phyloP scores from a whole-genome alignment of 2,797 vertebrate genomes.

The Perodicticus potto region DNA sequence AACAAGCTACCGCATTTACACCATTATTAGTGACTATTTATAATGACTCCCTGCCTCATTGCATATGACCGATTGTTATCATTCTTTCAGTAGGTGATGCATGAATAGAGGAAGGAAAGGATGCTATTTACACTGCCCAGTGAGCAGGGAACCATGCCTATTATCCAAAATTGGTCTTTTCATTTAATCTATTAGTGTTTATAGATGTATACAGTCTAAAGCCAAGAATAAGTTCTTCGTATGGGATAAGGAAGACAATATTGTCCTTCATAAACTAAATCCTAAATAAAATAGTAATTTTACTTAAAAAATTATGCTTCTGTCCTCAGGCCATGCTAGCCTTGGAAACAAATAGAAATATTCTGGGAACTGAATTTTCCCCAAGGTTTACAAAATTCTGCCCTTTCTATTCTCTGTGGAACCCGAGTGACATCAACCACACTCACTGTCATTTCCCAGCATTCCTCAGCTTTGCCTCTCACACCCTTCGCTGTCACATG shows the following conservation, averaged over 20 bases:
- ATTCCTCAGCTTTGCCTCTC: not conserved
- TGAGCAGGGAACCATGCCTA: not conserved
- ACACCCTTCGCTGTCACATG: not conserved
- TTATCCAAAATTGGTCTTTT: not conserved
- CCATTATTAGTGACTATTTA: constrained; percentile 8
- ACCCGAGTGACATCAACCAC: not conserved
- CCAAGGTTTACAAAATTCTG: not conserved
- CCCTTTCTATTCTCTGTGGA: not conserved
- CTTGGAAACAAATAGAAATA: constrained; percentile 13
- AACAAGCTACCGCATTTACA: not conserved
- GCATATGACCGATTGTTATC: not conserved
- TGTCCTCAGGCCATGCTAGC: not conserved
- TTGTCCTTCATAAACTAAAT: constrained; percentile 53
- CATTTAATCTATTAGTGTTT: constrained; percentile 33
- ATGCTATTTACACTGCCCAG: constrained; percentile 28
- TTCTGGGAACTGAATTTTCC: not conserved
- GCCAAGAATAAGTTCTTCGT: constrained; percentile 9
- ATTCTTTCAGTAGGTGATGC: constrained; percentile 52
- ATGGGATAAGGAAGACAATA: not conserved
- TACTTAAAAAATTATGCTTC: not conserved
- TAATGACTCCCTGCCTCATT: not conserved
- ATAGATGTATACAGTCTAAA: not conserved
- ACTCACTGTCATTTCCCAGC: not conserved
- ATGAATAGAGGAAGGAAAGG: constrained; percentile 51
- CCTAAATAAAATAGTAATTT: constrained; percentile 39